phyloP scores from a whole-genome alignment of 2,113 vertebrate species.

The Sula dactylatra region DNA sequence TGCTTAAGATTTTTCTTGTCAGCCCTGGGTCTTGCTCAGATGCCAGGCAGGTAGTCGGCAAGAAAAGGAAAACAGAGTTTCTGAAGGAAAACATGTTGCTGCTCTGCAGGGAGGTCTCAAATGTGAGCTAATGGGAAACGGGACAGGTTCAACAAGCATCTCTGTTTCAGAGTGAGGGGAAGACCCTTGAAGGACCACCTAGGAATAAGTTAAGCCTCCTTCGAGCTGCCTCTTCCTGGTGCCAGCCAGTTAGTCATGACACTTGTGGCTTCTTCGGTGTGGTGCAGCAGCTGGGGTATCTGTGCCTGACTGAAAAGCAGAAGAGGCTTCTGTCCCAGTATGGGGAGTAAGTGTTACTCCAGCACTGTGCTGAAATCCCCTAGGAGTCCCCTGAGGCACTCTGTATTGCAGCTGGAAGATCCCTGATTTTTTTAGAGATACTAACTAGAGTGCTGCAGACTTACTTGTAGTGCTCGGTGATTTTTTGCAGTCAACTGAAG shows the following conservation, averaged over 20 bases:
- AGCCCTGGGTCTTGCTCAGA: neutral
- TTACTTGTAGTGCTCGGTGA: neutral
- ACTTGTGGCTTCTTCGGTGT: neutral
- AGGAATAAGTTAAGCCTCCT: neutral
- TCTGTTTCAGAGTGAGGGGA: neutral
- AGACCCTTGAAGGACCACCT: neutral
- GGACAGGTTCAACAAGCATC: neutral
- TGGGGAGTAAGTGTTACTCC: neutral
- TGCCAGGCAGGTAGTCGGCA: neutral
- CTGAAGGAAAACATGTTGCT: neutral
- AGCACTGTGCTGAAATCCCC: neutral
- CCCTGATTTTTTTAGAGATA: neutral
- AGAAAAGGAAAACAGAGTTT: neutral
- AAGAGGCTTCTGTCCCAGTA: neutral
- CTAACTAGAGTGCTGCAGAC: neutral
- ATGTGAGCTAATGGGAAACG: neutral
- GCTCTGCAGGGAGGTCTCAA: neutral
- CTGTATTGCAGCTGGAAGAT: neutral
- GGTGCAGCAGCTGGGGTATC: neutral
- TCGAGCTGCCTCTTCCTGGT: neutral
- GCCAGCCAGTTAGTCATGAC: neutral
- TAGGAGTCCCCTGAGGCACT: neutral
- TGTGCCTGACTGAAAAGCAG: neutral
- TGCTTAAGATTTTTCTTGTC: neutral
- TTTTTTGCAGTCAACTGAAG: neutral